These are phyloP conservation scores for Leistus spinibarbis DNA, from an alignment of 2,888 invertebrate species.

Conservation along the genomic window DNA sequence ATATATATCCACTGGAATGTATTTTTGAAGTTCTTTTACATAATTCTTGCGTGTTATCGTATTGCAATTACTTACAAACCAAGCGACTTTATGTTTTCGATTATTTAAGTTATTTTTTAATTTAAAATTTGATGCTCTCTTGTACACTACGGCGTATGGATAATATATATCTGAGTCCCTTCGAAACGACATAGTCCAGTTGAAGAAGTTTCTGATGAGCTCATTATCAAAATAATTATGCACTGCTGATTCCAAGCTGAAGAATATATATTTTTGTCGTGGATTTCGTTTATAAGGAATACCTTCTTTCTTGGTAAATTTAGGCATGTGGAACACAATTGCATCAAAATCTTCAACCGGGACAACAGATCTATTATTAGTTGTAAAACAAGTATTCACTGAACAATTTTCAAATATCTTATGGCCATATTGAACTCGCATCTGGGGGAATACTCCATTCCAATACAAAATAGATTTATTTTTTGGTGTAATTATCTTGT, in stretches of 20 bases:
- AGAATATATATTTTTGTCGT: constrained; percentile 61
- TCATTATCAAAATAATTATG: constrained; percentile 43
- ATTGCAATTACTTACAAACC: constrained; percentile 57
- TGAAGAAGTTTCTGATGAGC: constrained; percentile 58
- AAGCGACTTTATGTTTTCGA: constrained; percentile 61
- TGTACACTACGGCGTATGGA: constrained; percentile 50
- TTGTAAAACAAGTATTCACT: constrained; percentile 58
- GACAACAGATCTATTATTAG: constrained; percentile 51
- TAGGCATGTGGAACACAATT: constrained; percentile 60
- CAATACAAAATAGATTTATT: constrained; percentile 45
- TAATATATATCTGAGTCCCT: constrained; percentile 55
- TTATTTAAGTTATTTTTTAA: constrained; percentile 44
- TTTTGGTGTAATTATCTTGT: background rate
- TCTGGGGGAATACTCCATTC: constrained; percentile 46
- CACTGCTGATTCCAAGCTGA: constrained; percentile 58
- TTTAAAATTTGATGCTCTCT: constrained; percentile 41
- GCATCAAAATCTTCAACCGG: constrained; percentile 59
- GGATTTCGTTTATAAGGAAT: constrained; percentile 53
- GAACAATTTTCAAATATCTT: constrained; percentile 50
- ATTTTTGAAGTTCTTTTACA: constrained; percentile 59
- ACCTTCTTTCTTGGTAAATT: constrained; percentile 45
- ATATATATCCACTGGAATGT: constrained; percentile 66
- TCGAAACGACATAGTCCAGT: constrained; percentile 65
- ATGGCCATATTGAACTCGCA: constrained; percentile 42
- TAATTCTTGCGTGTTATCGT: constrained; percentile 56